These are phyloP conservation scores for Drosophila flavopinicola DNA, from an alignment of 2,888 invertebrate genomes.

Conservation along the genomic window DNA sequence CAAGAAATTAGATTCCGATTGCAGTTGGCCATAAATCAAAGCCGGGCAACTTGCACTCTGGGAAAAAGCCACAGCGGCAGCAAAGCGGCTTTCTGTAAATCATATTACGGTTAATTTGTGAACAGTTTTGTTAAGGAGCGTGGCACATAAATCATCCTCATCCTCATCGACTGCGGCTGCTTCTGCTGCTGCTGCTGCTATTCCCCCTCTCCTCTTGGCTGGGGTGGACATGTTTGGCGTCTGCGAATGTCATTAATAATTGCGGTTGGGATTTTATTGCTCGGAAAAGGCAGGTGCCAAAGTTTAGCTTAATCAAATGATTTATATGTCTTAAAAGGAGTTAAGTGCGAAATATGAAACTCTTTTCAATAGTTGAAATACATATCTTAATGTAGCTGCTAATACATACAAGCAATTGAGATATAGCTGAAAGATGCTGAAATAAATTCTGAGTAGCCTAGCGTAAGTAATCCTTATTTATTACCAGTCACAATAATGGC, in stretches of 20 bases:
- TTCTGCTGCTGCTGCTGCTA: background rate
- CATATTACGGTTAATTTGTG: constrained; percentile 77
- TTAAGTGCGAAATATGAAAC: constrained; percentile 25
- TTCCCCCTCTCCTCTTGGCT: background rate
- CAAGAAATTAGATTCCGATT: constrained; percentile 78
- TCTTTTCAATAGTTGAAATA: constrained; percentile 4
- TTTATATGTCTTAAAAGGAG: constrained; percentile 39
- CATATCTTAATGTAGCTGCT: constrained; percentile 8
- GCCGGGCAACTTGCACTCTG: constrained; percentile 51
- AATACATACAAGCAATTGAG: background rate
- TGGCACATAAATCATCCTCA: constrained; percentile 70
- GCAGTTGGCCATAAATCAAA: constrained; percentile 75
- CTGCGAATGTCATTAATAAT: constrained; percentile 66
- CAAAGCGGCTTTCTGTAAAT: constrained; percentile 61
- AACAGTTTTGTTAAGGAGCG: constrained; percentile 70
- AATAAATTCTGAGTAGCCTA: background rate
- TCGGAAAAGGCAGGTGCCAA: constrained; percentile 30
- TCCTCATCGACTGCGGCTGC: constrained; percentile 18
- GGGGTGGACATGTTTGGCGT: constrained; percentile 54
- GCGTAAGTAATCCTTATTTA: background rate
- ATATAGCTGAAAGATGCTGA: background rate
- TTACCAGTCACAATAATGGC: too few species aligned
- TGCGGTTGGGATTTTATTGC: constrained; percentile 32
- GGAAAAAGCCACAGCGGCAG: constrained; percentile 42
- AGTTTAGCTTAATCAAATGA: constrained; percentile 47